Conservation (phyloP, 2,113 vertebrate species). For the Piprites chloris region DNA sequence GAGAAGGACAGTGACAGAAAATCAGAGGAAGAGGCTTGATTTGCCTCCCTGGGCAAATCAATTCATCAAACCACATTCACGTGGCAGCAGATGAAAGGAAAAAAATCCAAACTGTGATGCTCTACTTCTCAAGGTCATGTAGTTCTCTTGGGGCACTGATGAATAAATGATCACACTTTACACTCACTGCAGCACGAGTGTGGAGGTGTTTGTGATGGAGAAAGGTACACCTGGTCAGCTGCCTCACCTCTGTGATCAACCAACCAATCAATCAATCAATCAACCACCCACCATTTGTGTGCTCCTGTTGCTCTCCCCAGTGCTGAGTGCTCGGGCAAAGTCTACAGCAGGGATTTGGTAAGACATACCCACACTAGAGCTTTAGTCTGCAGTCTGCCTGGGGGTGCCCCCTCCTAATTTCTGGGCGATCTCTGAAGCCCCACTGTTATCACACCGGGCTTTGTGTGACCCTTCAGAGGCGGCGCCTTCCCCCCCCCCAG, state of each 20-base stretch:
- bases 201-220: neutral
- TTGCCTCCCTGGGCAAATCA: neutral
- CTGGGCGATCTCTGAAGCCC: neutral
- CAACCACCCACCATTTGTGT: neutral
- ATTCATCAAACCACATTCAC: neutral
- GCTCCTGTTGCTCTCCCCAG: neutral
- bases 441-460: neutral
- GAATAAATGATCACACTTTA: neutral
- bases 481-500: neutral
- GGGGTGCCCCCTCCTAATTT: neutral
- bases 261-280: neutral
- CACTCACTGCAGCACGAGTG: neutral
- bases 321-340: neutral
- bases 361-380: neutral
- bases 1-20: neutral
- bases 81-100: neutral
- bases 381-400: neutral
- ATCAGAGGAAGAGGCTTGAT: neutral
- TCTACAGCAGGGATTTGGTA: neutral
- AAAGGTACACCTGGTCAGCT: neutral
- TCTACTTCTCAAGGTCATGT: neutral
- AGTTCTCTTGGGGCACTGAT: neutral
- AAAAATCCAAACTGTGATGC: neutral
- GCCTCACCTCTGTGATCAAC: neutral
- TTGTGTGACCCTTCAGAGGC: neutral